Evolutionary conservation across 2,888 invertebrate genomes (phyloP).

Genomic region (Candidula unifasciata): DNA sequence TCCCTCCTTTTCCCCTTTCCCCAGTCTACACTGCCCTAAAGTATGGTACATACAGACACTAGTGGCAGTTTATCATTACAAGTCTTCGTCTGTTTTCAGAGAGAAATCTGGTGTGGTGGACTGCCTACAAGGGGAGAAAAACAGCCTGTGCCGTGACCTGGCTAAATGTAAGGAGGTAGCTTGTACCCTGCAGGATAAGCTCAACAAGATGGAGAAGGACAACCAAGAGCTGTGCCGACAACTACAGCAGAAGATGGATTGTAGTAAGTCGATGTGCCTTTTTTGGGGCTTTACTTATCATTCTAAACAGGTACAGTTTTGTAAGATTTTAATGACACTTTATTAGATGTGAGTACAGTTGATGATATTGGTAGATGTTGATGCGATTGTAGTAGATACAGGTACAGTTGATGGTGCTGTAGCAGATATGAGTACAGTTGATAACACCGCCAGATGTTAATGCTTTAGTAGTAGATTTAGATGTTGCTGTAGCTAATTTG

Average conservation of each 20-base stretch:
- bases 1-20: too few species aligned
- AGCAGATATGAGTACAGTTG: too few species aligned
- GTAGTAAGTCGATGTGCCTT: slow-evolving; percentile 30
- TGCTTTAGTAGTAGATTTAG: too few species aligned
- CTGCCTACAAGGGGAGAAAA: slow-evolving; percentile 45
- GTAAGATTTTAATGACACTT: not conserved
- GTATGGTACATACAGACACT: too few species aligned
- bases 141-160: slow-evolving; percentile 44
- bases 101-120: slow-evolving; percentile 41
- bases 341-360: too few species aligned
- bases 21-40: too few species aligned
- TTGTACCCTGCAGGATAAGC: slow-evolving; percentile 36
- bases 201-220: slow-evolving; percentile 64
- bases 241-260: slow-evolving; percentile 70
- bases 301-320: not conserved
- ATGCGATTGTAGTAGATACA: too few species aligned
- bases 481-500: too few species aligned
- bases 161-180: slow-evolving; percentile 42
- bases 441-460: too few species aligned
- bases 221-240: slow-evolving; percentile 67
- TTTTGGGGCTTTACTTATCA: too few species aligned
- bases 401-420: too few species aligned
- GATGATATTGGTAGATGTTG: too few species aligned
- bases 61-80: not conserved
- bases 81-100: not conserved